These are phyloP conservation scores for Brachystomella parvula DNA, from an alignment of 1,140 invertebrate species.

Conservation along the genomic window DNA sequence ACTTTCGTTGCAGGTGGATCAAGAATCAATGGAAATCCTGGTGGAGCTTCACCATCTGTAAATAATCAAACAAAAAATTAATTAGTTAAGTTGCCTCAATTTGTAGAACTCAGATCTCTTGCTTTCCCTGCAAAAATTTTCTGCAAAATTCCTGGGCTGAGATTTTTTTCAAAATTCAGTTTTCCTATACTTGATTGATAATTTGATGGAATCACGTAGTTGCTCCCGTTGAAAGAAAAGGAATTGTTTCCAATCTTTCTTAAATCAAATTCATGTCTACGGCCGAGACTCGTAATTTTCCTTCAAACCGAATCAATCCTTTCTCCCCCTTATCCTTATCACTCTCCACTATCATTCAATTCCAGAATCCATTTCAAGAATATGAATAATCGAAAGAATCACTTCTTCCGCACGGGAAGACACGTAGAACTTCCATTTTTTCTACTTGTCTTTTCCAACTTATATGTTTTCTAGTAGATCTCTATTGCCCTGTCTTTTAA, in stretches of 20 bases:
- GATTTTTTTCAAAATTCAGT: no score
- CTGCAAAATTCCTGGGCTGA: no score
- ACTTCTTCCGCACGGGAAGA: not conserved
- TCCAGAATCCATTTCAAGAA: not conserved
- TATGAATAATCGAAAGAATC: constrained; percentile 8
- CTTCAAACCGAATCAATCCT: constrained; percentile 1
- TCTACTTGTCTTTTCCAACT: no score
- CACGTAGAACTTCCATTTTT: no score
- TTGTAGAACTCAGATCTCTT: not conserved
- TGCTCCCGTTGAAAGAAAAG: no score
- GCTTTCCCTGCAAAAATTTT: not conserved
- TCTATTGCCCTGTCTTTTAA: not conserved
- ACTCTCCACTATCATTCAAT: not conserved
- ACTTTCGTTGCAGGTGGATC: constrained; percentile 73
- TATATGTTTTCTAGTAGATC: no score
- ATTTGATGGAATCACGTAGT: no score
- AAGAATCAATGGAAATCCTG: constrained; percentile 82
- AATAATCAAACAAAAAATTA: constrained; percentile 5
- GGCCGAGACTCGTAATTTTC: no score
- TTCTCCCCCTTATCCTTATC: constrained; percentile 1
- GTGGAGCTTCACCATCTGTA: constrained; percentile 51
- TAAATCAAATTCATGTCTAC: no score
- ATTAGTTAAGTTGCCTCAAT: not conserved
- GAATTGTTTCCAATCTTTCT: no score
- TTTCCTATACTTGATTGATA: no score